Evolutionary conservation across 2,113 vertebrate species (phyloP).

Genomic region (Clarias gariepinus): DNA sequence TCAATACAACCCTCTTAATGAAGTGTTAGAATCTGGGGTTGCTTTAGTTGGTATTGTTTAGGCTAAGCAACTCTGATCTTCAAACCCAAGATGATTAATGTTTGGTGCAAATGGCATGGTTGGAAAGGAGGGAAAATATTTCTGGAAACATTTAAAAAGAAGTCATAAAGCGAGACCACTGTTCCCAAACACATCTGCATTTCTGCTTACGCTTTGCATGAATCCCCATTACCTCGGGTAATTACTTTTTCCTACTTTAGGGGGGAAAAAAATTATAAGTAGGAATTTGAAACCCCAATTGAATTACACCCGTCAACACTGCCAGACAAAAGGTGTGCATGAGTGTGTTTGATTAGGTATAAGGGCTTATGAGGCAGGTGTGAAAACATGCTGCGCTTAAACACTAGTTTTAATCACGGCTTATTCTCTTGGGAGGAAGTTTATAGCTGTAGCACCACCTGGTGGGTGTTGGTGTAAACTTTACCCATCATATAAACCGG

Average conservation of each 20-base stretch:
- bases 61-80: not conserved
- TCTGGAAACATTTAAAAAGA: not conserved
- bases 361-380: slow-evolving; percentile 10
- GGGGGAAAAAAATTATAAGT: not conserved
- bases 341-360: slow-evolving; percentile 6
- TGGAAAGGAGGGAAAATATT: not conserved
- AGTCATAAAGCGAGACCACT: not conserved
- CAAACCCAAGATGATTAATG: not conserved
- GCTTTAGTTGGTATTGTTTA: too few relatives aligned
- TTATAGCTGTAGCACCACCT: slow-evolving; percentile 37
- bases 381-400: slow-evolving; percentile 5
- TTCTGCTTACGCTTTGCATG: slow-evolving; percentile 35
- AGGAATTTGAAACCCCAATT: slow-evolving; percentile 26
- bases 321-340: not conserved
- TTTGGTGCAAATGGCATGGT: not conserved
- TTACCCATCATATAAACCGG: not conserved
- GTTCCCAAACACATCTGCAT: slow-evolving; percentile 35
- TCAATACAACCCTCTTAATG: too few relatives aligned
- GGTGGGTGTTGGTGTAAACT: slow-evolving; percentile 24
- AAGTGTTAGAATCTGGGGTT: too few relatives aligned
- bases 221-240: slow-evolving; percentile 13
- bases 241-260: slow-evolving; percentile 31
- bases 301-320: slow-evolving; percentile 31
- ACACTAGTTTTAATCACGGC: slow-evolving; percentile 8
- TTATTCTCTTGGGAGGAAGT: slow-evolving; percentile 14